Base-by-base conservation (phyloP, 2,797 vertebrate species). In the Gymnocypris eckloni region DNA sequence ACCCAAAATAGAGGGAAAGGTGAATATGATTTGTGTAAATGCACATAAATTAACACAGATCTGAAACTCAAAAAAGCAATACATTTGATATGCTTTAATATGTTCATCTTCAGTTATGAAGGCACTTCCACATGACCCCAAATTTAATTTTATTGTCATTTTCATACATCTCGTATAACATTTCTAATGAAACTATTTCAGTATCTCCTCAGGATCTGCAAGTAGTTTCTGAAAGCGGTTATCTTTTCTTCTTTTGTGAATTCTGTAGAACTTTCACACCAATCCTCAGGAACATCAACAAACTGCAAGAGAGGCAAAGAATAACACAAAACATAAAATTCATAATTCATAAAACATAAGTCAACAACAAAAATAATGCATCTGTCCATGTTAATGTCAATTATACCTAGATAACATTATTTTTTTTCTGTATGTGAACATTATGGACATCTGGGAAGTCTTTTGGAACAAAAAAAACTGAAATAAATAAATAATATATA, bases 271-370 rank as follows among this genome's bases (percentile, higher is more conserved):
- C 72, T 61, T 79, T 79, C 41, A 85, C 67, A 39, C 95, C 92
- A 89, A 96, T 93, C 91, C 94, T 96, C 89, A 93, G 92, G 83
- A 98, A 82, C 96, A 99, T 97, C 91, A 99, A 90, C 82, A 95
- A 91, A 93, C 97, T 98, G 94, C 92, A 87, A 88, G 92, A 90
- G 70, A 91, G 75, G 93, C 1, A 91, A 90, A 87, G 6, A 75
- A 71, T 4, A 20, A 37, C 50, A 33, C 33, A 33, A 33, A 33
- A 33, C 33, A 33, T 33, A 3, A 3, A 33, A 33, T 33, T 33
- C 33, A 33, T 33, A 33, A 33, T 33, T 33, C 28, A 71, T 4
- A 20, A 37, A 59, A 54, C 9, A 82, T 20, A 72, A 16, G 50
- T 71, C 2, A 66, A 28, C 66, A 64, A 22, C 18, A 33, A 83